These are phyloP conservation scores for Papilio machaon DNA, from an alignment of 1,140 invertebrate species.

Conservation along the genomic window DNA sequence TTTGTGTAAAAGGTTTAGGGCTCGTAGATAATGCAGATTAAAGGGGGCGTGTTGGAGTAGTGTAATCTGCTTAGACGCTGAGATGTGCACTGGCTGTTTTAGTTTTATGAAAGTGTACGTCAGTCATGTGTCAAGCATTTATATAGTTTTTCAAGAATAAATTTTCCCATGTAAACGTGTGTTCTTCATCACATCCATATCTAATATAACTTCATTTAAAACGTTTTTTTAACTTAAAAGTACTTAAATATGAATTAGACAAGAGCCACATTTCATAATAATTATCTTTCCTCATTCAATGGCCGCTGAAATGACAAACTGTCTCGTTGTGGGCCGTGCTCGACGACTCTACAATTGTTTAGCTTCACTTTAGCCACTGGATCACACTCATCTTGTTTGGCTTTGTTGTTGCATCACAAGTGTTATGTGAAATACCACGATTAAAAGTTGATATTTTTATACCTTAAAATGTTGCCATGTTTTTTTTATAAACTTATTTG, in stretches of 20 bases:
- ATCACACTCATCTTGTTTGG: conserved; percentile 14
- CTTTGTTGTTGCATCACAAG: conserved; percentile 14
- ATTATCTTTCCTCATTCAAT: neutral
- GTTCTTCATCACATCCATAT: too few relatives aligned
- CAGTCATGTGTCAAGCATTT: too few relatives aligned
- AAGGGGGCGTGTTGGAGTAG: too few relatives aligned
- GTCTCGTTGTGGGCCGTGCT: neutral
- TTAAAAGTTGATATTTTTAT: neutral
- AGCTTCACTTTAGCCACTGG: conserved; percentile 20
- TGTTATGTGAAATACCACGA: neutral
- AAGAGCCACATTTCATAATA: neutral
- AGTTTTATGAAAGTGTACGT: too few relatives aligned
- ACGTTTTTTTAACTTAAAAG: neutral
- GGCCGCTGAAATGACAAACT: neutral
- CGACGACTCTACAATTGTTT: neutral
- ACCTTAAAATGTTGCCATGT: neutral
- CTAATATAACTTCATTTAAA: too few relatives aligned
- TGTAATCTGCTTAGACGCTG: too few relatives aligned
- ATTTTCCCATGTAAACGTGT: too few relatives aligned
- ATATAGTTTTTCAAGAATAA: too few relatives aligned
- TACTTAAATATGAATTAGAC: neutral
- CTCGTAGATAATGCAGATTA: too few relatives aligned
- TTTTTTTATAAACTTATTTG: too few relatives aligned
- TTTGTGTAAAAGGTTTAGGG: too few relatives aligned
- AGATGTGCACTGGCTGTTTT: too few relatives aligned